Evolutionary conservation across 2,113 vertebrate species (phyloP), one percentile per base, ranked within the genome.

Genomic region (Chaetorhynchus papuensis): DNA sequence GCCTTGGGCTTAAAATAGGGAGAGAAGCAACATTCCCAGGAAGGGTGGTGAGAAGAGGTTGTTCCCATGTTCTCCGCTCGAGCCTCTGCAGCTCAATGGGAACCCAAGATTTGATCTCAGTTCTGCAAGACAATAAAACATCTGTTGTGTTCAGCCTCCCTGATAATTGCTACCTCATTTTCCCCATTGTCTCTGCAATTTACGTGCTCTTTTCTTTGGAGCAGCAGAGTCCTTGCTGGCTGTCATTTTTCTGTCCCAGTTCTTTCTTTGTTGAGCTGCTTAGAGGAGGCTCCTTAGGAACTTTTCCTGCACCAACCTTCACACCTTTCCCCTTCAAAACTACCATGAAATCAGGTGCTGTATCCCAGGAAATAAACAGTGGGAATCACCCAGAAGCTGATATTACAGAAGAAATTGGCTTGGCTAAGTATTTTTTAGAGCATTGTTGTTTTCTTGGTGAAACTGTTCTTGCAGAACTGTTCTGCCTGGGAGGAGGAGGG

Each of bases 61-160:
- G 33, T 87, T 92, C 56, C 31, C 52, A 3, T 21, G 49, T 89
- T 92, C 61, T 92, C 64, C 0, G 2, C 66, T 65, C 30, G 5
- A 41, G 69, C 53, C n/a, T 49, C 76, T 69, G 65, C 76, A 42
- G 78, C 65, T 87, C 52, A 92, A 66, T 22, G 56, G 18, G 47
- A 92, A n/a, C 79, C 68, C 56, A 84, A 93, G 88, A 57, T 75
- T 19, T 78, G 76, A 82, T 92, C 69, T 87, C 53, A 11, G 84
- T 87, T 57, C 72, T 93, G n/a, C 45, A 78, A 52, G 88, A 94
- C 96, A 95, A 89, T 92, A 14, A 94, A 90, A 83, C 93, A 92
- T 83, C 96, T 95, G 96, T 63, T 94, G 70, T 92, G 83, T 79
- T 95, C 94, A 76, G 90, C 92, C 72, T 81, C 83, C 76, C 86